Percentiles rank a stretch among this genome's conserved stretches.
phyloP scores from a whole-genome alignment of 2,797 vertebrate genomes.

The Oryzias sinensis region DNA sequence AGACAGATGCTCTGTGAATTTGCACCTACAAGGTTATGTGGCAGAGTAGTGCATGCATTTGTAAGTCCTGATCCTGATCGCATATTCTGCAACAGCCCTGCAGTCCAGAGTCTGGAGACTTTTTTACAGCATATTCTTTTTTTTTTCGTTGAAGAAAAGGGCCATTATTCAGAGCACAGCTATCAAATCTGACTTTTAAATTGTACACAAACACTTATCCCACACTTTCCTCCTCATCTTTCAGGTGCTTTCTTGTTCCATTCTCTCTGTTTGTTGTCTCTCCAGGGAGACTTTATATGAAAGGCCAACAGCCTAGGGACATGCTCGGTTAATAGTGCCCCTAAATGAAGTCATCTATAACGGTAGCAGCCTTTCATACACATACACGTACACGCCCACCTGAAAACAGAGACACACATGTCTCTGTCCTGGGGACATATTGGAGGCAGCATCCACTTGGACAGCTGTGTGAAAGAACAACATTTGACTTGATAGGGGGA shows the following conservation, averaged over 20 bases:
- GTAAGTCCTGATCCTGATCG: constrained; percentile 39
- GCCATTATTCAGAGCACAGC: constrained; percentile 49
- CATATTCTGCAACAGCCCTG: constrained; percentile 40
- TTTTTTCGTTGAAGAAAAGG: constrained; percentile 34
- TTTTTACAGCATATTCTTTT: constrained; percentile 41
- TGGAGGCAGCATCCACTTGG: constrained; percentile 40
- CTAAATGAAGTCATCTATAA: constrained; percentile 77
- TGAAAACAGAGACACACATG: constrained; percentile 9
- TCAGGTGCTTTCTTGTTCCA: constrained; percentile 39
- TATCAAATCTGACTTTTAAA: constrained; percentile 73
- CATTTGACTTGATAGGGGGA: constrained; percentile 53
- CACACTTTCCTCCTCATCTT: constrained; percentile 42
- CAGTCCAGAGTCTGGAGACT: constrained; percentile 35
- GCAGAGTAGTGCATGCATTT: constrained; percentile 20
- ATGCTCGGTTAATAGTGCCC: constrained; percentile 71
- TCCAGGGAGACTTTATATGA: constrained; percentile 50
- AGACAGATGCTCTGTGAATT: constrained; percentile 2
- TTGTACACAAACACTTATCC: constrained; percentile 60
- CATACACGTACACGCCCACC: constrained; percentile 14
- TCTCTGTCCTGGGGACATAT: constrained; percentile 47
- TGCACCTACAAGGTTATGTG: constrained; percentile 49
- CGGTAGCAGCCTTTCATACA: constrained; percentile 39
- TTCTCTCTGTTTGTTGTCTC: constrained; percentile 50
- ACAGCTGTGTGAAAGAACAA: constrained; percentile 32
- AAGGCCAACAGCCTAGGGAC: constrained; percentile 65